These are phyloP conservation scores for Megalonaias nervosa DNA, from an alignment of 1,140 invertebrate species.

Conservation along the genomic window DNA sequence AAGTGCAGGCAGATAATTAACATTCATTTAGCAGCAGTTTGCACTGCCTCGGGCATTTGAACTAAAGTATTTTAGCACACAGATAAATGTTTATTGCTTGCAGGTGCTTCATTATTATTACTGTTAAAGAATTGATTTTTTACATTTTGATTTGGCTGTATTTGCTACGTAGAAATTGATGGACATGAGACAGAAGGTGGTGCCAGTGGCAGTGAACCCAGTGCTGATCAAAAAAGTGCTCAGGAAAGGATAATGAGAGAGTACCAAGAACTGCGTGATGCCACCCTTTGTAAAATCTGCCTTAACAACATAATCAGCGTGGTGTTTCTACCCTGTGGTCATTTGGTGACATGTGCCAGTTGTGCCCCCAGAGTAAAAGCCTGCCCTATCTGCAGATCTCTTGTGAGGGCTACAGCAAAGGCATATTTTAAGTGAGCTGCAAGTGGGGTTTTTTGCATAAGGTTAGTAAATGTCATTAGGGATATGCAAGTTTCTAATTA, in stretches of 20 bases:
- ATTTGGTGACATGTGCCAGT: constrained; percentile 85
- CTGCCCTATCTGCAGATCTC: constrained; percentile 84
- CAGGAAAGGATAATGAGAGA: constrained; percentile 30
- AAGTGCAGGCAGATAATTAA: no score
- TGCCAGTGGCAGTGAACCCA: neutral
- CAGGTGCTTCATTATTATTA: neutral
- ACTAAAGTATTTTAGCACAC: neutral
- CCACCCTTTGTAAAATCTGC: constrained; percentile 90
- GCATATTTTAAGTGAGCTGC: neutral
- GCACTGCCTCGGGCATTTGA: no score
- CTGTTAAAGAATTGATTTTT: neutral
- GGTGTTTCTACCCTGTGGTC: constrained; percentile 91
- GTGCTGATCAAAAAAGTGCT: neutral
- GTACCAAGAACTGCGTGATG: constrained; percentile 78
- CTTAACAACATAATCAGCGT: constrained; percentile 89
- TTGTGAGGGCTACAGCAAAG: constrained; percentile 19
- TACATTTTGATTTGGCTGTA: neutral
- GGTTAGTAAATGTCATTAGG: no score
- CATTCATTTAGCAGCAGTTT: no score
- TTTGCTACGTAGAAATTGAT: neutral
- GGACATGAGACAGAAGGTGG: neutral
- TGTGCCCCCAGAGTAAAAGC: constrained; percentile 84
- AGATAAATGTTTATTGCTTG: neutral
- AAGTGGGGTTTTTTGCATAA: no score
- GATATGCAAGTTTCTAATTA: no score